phyloP scores from a whole-genome alignment of 2,888 invertebrate species.

The Dryomyza anilis region DNA sequence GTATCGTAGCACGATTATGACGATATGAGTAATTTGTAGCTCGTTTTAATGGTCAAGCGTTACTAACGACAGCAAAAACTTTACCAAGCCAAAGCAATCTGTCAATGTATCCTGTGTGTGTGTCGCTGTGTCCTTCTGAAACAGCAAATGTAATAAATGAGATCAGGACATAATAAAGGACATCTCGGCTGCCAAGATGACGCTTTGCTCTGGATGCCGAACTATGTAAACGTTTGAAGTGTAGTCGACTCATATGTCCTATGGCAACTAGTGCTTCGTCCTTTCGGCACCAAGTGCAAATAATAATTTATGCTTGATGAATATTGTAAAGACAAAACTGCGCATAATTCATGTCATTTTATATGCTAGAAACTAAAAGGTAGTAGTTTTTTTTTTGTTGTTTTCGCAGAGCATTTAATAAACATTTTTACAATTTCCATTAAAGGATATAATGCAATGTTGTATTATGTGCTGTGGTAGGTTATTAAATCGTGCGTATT shows the following conservation, averaged over 20 bases:
- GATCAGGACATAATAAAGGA: constrained; percentile 17
- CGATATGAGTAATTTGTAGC: constrained; percentile 57
- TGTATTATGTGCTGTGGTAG: too few species aligned
- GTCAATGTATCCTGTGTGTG: background rate
- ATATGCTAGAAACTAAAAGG: background rate
- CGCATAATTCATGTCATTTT: too few species aligned
- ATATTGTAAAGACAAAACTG: too few species aligned
- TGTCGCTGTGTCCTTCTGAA: background rate
- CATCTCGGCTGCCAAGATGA: constrained; percentile 10
- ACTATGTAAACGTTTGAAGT: too few species aligned
- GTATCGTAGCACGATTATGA: constrained; percentile 28
- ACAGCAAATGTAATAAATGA: constrained; percentile 14
- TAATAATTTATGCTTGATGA: too few species aligned
- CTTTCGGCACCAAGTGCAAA: too few species aligned
- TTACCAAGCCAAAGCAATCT: constrained; percentile 4
- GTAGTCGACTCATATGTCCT: too few species aligned
- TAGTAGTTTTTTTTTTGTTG: constrained; percentile 12
- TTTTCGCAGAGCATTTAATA: constrained; percentile 12
- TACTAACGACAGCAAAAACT: constrained; percentile 19
- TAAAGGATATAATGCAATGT: too few species aligned
- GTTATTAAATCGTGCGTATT: too few species aligned
- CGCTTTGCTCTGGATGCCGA: background rate
- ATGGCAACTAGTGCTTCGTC: too few species aligned
- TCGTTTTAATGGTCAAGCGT: constrained; percentile 51
- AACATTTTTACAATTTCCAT: constrained; percentile 12